Evolutionary conservation across 2,888 invertebrate genomes (phyloP).

Genomic region (Caenorhabditis sp.): DNA sequence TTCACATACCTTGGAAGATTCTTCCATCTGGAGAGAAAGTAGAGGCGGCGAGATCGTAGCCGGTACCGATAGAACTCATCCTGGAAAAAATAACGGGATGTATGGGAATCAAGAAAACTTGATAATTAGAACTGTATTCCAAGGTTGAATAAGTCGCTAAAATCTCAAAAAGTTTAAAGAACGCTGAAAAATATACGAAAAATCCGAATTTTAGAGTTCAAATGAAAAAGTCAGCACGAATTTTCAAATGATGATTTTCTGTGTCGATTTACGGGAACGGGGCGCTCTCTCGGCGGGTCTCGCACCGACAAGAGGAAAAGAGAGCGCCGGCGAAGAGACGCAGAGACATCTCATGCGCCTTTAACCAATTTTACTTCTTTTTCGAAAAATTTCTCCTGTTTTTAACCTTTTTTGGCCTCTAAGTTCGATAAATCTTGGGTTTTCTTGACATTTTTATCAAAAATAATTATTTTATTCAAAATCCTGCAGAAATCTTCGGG

Average conservation of each 20-base stretch:
- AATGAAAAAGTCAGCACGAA: not conserved
- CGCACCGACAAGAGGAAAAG: conserved; percentile 18
- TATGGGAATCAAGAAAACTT: not conserved
- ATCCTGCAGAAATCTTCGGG: conserved; percentile 11
- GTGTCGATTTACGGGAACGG: conserved; percentile 48
- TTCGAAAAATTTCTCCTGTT: conserved; percentile 19
- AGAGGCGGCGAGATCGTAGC: conserved; percentile 99
- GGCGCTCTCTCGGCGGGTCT: conserved; percentile 18
- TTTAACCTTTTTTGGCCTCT: not conserved
- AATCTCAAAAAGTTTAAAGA: conserved; percentile 11
- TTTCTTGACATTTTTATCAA: not conserved
- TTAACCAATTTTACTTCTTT: conserved; percentile 29
- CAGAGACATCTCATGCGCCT: conserved; percentile 34
- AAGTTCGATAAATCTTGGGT: not conserved
- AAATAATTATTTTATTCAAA: not conserved
- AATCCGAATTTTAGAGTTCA: not conserved
- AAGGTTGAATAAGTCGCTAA: no score
- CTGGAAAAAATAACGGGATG: conserved; percentile 24
- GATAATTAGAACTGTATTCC: no score
- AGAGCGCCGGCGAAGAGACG: conserved; percentile 37
- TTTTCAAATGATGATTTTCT: conserved; percentile 63
- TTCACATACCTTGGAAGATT: conserved; percentile 91
- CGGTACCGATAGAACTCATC: conserved; percentile 97
- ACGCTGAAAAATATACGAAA: not conserved
- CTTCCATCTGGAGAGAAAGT: conserved; percentile 99